Evolutionary conservation across 2,888 invertebrate genomes (phyloP), one percentile per base, ranked within the genome.

Genomic region (Heteromurus nitidus): DNA sequence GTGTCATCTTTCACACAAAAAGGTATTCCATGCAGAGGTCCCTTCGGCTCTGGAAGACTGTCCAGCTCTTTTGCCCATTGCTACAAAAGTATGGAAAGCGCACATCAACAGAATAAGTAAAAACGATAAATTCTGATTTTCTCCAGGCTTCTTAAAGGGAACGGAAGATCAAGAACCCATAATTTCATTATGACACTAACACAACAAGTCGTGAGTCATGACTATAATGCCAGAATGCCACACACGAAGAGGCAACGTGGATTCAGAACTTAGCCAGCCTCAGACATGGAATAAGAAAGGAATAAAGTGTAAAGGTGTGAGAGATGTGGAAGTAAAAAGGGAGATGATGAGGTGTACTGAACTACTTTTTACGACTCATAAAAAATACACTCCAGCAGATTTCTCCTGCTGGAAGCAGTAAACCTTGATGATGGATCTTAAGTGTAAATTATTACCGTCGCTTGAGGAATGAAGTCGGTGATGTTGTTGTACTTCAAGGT

Each of bases 1-100:
- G 87, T 85, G 74, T 87, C 88, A 65, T 89, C 89, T 82, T 89
- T 89, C 28, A 89, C 86, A 70, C 88, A 88, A 68, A 89, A 86
- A 3, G 89, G 89, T 22, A 89, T 62, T n/a, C 89, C 82, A 65
- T 83, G 82, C 0, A 83, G 62, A 3, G 80, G 84, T 36, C 76
- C 84, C 50, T 82, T 84, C 13, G 80, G 81, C 16, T 65, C 69
- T 13, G 67, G 67, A 22, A 83, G 36, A 26, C 69, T 73, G 53
- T 86, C 86, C 26, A 86, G 42, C 28, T 84, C 82, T 67, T 80
- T 80, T 5, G 87, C 86, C 82, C 79, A 86, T 67, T 62, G 67
- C 75, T 86, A 13, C n/a, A 31, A 47, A 42, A 26, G 22, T 22
- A 55, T 20, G 20, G n/a, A n/a, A n/a, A n/a, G n/a, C n/a, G 50